Conservation (phyloP, 2,797 vertebrate genomes). For the Sebastes trivittatus region DNA sequence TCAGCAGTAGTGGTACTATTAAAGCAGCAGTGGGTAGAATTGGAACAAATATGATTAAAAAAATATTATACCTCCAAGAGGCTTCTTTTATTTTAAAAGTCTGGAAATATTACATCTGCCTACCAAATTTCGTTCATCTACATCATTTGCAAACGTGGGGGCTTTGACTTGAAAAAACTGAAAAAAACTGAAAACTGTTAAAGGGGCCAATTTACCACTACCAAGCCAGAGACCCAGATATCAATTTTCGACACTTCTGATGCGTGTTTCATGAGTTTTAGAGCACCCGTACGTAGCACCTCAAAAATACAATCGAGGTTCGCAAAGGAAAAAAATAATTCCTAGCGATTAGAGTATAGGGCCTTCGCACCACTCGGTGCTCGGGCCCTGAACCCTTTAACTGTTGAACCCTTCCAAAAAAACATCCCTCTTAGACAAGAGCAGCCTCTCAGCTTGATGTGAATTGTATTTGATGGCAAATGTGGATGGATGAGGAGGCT, state of each 20-base stretch:
- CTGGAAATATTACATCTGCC: background rate
- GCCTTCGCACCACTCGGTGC: too few species aligned
- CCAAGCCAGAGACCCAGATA: background rate
- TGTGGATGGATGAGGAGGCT: conserved; percentile 29
- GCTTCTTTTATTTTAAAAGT: background rate
- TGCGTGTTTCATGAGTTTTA: background rate
- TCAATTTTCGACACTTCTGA: background rate
- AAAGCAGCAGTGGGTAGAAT: too few species aligned
- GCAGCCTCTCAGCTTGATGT: conserved; percentile 18
- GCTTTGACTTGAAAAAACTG: background rate
- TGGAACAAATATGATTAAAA: too few species aligned
- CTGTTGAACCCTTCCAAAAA: background rate
- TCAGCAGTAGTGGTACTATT: too few species aligned
- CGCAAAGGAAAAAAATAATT: too few species aligned
- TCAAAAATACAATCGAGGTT: too few species aligned
- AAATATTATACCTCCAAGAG: background rate
- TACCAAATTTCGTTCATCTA: background rate
- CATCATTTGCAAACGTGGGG: background rate
- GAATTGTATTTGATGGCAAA: conserved; percentile 32
- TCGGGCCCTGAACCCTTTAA: background rate
- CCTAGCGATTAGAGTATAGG: too few species aligned
- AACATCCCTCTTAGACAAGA: background rate
- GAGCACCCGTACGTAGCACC: too few species aligned
- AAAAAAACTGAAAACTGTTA: background rate
- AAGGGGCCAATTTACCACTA: background rate